Percentiles rank a stretch among this genome's conserved stretches.
These are phyloP conservation scores for Apostichopus japonicus DNA, from an alignment of 35 echinoderm and acorn worm species.

Conservation along the genomic window DNA sequence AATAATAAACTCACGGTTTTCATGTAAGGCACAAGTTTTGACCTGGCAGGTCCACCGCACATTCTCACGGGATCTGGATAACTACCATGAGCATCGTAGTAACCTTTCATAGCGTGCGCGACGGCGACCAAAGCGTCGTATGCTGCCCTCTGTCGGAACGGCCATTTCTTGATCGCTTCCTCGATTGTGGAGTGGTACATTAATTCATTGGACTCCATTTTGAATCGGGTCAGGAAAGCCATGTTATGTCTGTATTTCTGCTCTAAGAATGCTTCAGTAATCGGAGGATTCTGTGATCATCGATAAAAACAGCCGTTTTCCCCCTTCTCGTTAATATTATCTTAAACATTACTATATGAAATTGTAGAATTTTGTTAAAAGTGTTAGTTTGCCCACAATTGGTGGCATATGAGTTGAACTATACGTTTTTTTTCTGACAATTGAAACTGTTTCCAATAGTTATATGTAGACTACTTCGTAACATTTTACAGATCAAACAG, in stretches of 20 bases:
- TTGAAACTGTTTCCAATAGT: no score
- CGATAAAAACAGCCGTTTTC: no score
- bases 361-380: no score
- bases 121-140: constrained; percentile 69
- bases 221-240: constrained; percentile 75
- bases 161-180: constrained; percentile 65
- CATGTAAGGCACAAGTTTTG: not conserved
- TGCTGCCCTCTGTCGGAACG: constrained; percentile 63
- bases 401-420: no score
- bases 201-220: constrained; percentile 43
- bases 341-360: no score
- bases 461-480: no score
- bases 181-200: constrained; percentile 54
- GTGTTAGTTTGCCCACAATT: no score
- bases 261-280: constrained; percentile 61
- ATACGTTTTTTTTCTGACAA: no score
- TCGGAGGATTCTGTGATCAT: constrained; percentile 30
- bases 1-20: not conserved
- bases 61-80: constrained; percentile 17
- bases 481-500: no score
- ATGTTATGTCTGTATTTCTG: constrained; percentile 72
- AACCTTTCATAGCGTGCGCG: constrained; percentile 46
- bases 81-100: not conserved
- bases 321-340: no score
- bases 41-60: not conserved